These are phyloP conservation scores for Diplodus puntazzo DNA, from an alignment of 2,797 vertebrate species.

Conservation along the genomic window DNA sequence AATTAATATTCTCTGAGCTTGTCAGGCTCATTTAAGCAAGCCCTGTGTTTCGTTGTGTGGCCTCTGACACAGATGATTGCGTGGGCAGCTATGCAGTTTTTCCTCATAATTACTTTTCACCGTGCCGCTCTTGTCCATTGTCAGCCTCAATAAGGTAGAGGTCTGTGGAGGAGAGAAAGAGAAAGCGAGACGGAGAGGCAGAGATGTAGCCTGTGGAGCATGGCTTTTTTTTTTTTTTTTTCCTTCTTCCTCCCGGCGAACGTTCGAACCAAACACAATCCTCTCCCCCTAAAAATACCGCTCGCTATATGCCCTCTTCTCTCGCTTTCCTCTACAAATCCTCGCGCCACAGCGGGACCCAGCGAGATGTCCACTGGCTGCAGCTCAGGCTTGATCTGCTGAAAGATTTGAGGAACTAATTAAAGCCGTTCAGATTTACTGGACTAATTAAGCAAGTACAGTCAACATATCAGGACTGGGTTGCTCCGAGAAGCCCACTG, in stretches of 20 bases:
- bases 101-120: conserved; percentile 82
- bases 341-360: background rate
- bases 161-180: conserved; percentile 48
- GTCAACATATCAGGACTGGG: conserved; percentile 20
- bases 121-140: conserved; percentile 77
- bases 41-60: conserved; percentile 71
- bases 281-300: conserved; percentile 11
- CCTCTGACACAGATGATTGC: conserved; percentile 82
- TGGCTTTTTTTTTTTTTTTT: conserved; percentile 11
- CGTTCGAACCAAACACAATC: conserved; percentile 31
- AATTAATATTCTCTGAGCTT: conserved; percentile 79
- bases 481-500: background rate
- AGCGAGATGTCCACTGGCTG: conserved; percentile 24
- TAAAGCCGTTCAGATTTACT: conserved; percentile 47
- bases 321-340: conserved; percentile 5
- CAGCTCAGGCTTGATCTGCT: conserved; percentile 12
- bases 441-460: conserved; percentile 49
- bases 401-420: conserved; percentile 50
- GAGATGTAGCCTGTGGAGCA: conserved; percentile 48
- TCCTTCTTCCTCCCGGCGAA: background rate
- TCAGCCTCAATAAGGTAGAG: conserved; percentile 76
- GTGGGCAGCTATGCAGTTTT: conserved; percentile 80
- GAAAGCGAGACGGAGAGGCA: conserved; percentile 48
- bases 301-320: background rate
- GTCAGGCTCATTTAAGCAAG: conserved; percentile 79